Evolutionary conservation across 2,113 vertebrate genomes (phyloP).

Genomic region (Toxotes chatareus): DNA sequence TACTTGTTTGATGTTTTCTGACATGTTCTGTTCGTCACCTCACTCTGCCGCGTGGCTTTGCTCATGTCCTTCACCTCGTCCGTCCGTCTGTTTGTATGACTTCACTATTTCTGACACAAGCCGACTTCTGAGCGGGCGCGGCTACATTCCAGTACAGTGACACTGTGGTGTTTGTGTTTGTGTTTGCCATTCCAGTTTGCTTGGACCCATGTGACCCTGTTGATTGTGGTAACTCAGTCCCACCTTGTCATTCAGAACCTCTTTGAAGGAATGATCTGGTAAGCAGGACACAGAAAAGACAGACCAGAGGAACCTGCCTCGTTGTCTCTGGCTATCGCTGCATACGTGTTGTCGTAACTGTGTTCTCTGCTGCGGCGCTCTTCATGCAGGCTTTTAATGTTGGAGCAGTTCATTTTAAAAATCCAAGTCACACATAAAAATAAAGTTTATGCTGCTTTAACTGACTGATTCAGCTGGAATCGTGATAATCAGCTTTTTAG

Average conservation of each 20-base stretch:
- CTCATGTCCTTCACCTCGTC: background rate
- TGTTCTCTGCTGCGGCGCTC: background rate
- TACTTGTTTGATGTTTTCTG: background rate
- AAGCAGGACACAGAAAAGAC: slow-evolving; percentile 80
- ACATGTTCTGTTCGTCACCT: background rate
- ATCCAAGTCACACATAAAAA: background rate
- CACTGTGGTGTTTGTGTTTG: slow-evolving; percentile 87
- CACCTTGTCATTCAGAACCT: slow-evolving; percentile 99
- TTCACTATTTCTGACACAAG: slow-evolving; percentile 37
- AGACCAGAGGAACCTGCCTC: slow-evolving; percentile 35
- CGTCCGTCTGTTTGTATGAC: background rate
- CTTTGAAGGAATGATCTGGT: slow-evolving; percentile 99
- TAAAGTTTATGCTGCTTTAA: background rate
- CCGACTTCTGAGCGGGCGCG: slow-evolving; percentile 33
- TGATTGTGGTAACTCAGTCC: slow-evolving; percentile 99
- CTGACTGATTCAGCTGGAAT: background rate
- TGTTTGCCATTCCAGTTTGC: slow-evolving; percentile 96
- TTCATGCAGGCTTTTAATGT: background rate
- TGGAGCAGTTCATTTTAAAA: background rate
- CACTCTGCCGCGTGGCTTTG: slow-evolving; percentile 1
- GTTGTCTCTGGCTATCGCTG: slow-evolving; percentile 3
- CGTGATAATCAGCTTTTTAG: too few relatives aligned
- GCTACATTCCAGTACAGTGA: slow-evolving; percentile 68
- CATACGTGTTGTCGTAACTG: slow-evolving; percentile 3
- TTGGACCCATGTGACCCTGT: slow-evolving; percentile 99